phyloP scores from a whole-genome alignment of 2,797 vertebrate species.

The Limosa lapponica region DNA sequence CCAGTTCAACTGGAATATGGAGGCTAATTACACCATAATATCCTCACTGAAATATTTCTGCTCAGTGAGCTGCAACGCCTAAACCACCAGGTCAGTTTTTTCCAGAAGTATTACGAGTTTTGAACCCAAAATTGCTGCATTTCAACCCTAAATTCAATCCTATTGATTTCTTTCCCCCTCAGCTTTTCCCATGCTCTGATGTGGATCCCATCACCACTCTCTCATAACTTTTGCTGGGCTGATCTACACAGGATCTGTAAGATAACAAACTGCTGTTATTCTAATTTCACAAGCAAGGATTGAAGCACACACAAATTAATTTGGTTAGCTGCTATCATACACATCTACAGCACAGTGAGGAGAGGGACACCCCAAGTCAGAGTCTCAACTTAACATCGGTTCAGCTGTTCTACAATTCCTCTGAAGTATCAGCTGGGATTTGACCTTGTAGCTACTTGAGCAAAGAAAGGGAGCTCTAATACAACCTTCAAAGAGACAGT shows the following conservation, averaged over 20 bases:
- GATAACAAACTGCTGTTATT: background rate
- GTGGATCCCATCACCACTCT: background rate
- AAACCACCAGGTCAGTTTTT: background rate
- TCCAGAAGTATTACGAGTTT: too few species aligned
- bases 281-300: background rate
- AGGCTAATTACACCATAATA: background rate
- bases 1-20: background rate
- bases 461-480: background rate
- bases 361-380: background rate
- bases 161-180: background rate
- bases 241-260: background rate
- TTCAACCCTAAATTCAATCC: background rate
- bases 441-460: background rate
- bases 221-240: background rate
- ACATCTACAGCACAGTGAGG: background rate
- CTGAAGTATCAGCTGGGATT: background rate
- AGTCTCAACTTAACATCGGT: background rate
- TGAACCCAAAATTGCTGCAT: background rate
- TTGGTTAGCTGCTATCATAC: background rate
- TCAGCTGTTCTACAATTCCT: background rate
- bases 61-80: accelerated
- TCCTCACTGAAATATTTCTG: background rate
- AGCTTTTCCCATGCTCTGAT: accelerated
- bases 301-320: background rate
- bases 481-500: background rate